phyloP scores from a whole-genome alignment of 2,113 vertebrate species.

The Crocuta crocuta region DNA sequence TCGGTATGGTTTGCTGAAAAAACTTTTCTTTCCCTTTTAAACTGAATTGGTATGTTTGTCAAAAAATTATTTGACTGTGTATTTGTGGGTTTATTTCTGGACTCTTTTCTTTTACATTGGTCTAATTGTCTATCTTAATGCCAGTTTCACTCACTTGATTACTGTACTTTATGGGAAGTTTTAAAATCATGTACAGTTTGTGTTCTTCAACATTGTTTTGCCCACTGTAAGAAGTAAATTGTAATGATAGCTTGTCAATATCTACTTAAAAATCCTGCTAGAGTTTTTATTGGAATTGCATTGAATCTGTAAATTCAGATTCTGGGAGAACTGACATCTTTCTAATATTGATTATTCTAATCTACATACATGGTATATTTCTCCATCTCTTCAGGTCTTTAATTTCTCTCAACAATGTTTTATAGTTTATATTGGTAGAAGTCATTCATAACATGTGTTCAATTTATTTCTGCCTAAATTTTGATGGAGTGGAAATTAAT shows the following conservation, averaged over 20 bases:
- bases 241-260: not conserved
- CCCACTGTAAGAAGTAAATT: not conserved
- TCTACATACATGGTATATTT: not conserved
- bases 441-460: not conserved
- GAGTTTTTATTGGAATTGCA: not conserved
- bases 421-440: not conserved
- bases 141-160: not conserved
- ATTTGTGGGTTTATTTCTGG: not conserved
- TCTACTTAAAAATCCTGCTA: not conserved
- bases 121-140: not conserved
- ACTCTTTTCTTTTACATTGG: not conserved
- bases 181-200: constrained; percentile 20
- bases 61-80: not conserved
- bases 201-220: not conserved
- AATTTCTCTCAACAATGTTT: constrained; percentile 34
- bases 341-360: not conserved
- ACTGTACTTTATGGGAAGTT: not conserved
- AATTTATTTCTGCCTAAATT: not conserved
- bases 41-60: not conserved
- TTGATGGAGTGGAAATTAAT: not conserved
- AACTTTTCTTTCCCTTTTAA: not conserved
- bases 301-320: not conserved
- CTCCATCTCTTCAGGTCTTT: not conserved
- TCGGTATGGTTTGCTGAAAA: not conserved
- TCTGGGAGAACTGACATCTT: not conserved